A percentile compares a stretch with the other conserved stretches of the same genome.
Conservation (phyloP, 2,888 invertebrate genomes). For the Caradrina kadenii region DNA sequence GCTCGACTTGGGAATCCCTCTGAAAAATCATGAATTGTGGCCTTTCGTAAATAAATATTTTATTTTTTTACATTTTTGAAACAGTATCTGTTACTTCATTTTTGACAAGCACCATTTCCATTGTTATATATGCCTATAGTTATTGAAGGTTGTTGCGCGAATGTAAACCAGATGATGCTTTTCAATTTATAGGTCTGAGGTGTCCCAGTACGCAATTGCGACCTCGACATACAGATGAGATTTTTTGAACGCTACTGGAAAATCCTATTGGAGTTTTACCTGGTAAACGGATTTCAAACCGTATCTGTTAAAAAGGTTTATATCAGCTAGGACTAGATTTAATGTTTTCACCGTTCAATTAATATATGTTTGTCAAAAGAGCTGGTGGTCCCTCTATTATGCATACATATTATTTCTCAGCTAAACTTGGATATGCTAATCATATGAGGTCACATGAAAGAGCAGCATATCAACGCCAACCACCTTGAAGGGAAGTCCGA, state of each 20-base stretch:
- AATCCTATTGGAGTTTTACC: slow-evolving; percentile 31
- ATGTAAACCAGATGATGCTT: slow-evolving; percentile 20
- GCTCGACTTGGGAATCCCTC: too few species aligned
- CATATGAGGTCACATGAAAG: too few species aligned
- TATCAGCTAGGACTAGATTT: neutral
- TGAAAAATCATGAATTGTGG: too few species aligned
- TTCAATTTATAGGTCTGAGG: slow-evolving; percentile 36
- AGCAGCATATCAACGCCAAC: too few species aligned
- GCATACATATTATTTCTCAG: too few species aligned
- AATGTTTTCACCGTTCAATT: neutral
- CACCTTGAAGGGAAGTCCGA: too few species aligned
- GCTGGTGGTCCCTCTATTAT: too few species aligned
- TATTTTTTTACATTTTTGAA: too few species aligned
- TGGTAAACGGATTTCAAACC: neutral
- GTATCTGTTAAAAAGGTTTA: slow-evolving; percentile 17
- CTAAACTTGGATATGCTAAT: too few species aligned
- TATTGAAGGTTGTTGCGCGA: neutral
- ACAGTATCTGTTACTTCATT: neutral
- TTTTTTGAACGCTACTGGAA: slow-evolving; percentile 32
- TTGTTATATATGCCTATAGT: neutral
- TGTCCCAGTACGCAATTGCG: slow-evolving; percentile 16
- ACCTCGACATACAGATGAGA: slow-evolving; percentile 21
- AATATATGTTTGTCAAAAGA: too few species aligned
- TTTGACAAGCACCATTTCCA: slow-evolving; percentile 6
- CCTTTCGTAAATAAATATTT: too few species aligned